Evolutionary conservation across 2,888 invertebrate genomes (phyloP).

Genomic region (Acanthosepion lycidas): DNA sequence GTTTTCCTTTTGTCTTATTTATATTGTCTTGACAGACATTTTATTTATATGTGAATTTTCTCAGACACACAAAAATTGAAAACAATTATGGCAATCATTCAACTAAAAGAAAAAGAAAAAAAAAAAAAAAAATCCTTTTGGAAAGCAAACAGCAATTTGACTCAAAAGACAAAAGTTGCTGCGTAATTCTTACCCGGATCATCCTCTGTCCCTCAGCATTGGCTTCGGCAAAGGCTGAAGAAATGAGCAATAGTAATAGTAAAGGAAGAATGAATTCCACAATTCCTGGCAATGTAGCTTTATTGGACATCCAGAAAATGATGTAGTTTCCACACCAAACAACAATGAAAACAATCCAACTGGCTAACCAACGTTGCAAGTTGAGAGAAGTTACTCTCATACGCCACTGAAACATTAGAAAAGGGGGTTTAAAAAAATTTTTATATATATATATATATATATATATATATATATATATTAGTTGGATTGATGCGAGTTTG

Average conservation of each 20-base stretch:
- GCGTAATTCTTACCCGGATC: constrained; percentile 67
- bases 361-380: constrained; percentile 75
- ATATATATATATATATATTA: too few species aligned
- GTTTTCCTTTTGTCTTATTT: too few species aligned
- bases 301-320: constrained; percentile 73
- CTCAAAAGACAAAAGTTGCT: too few species aligned
- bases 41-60: too few species aligned
- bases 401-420: constrained; percentile 66
- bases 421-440: background rate
- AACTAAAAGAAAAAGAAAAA: background rate
- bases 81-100: too few species aligned
- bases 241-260: constrained; percentile 72
- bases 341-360: constrained; percentile 72
- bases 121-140: background rate
- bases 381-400: constrained; percentile 72
- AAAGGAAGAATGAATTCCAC: constrained; percentile 74
- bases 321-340: constrained; percentile 73
- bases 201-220: constrained; percentile 75
- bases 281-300: constrained; percentile 70
- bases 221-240: constrained; percentile 76
- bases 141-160: too few species aligned
- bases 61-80: too few species aligned
- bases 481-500: too few species aligned
- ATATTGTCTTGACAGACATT: too few species aligned
- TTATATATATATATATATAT: too few species aligned